A percentile compares a stretch with the other conserved stretches of the same genome.
These are phyloP conservation scores for Wiebesia pumilae DNA, from an alignment of 1,140 invertebrate genomes.

Conservation along the genomic window DNA sequence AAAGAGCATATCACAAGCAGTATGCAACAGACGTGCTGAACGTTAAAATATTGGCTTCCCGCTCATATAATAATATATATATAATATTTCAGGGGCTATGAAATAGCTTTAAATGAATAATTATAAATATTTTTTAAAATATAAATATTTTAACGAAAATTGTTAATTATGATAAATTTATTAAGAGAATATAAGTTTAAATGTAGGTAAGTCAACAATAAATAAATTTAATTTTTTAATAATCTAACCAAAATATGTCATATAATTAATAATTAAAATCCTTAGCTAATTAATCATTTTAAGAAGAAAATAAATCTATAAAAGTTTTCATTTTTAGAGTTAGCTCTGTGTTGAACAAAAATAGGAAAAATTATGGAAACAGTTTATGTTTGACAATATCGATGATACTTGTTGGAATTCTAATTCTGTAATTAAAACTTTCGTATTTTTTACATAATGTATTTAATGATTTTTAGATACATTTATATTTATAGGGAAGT, in stretches of 20 bases:
- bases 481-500: constrained; percentile 72
- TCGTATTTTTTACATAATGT: neutral
- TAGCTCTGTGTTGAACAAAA: constrained; percentile 80
- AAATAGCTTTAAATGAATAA: too few relatives aligned
- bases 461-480: constrained; percentile 26
- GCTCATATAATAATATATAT: too few relatives aligned
- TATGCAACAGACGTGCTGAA: too few relatives aligned
- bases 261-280: constrained; percentile 1
- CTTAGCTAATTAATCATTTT: neutral
- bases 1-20: too few relatives aligned
- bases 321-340: constrained; percentile 74
- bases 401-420: constrained; percentile 83
- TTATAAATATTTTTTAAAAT: too few relatives aligned
- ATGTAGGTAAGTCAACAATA: constrained; percentile 59
- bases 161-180: constrained; percentile 55
- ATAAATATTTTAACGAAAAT: too few relatives aligned
- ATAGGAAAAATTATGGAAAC: constrained; percentile 79
- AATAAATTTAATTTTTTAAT: neutral
- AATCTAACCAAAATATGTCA: neutral
- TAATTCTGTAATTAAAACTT: constrained; percentile 73
- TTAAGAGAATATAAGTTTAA: constrained; percentile 58
- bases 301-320: too few relatives aligned
- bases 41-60: too few relatives aligned
- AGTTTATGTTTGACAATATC: constrained; percentile 77
- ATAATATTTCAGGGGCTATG: too few relatives aligned